A percentile compares a stretch with the other conserved stretches of the same genome.
These are phyloP conservation scores for Maniola hyperantus DNA, from an alignment of 2,888 invertebrate genomes.

Conservation along the genomic window DNA sequence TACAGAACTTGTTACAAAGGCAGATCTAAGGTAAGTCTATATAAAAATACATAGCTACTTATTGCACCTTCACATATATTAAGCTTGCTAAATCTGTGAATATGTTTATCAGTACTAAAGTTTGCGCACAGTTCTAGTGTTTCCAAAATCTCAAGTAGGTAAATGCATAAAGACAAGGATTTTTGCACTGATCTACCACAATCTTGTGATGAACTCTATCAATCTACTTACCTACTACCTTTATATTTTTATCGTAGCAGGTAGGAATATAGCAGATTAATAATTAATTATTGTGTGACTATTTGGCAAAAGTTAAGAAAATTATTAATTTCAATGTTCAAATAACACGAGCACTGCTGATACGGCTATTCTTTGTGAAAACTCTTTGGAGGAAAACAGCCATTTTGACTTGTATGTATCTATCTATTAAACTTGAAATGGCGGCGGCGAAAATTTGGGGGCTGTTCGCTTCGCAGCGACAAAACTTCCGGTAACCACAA, in stretches of 20 bases:
- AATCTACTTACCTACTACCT: background rate
- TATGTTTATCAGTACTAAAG: background rate
- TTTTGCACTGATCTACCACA: background rate
- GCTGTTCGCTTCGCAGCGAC: slow-evolving; percentile 81
- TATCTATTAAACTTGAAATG: slow-evolving; percentile 58
- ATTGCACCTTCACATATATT: slow-evolving; percentile 9
- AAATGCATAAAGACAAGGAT: background rate
- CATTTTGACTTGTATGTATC: slow-evolving; percentile 55
- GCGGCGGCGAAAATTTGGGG: slow-evolving; percentile 83
- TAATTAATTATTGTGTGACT: too few species aligned
- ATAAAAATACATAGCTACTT: background rate
- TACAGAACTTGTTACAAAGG: background rate
- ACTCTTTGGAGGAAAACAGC: slow-evolving; percentile 60
- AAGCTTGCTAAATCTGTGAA: slow-evolving; percentile 11
- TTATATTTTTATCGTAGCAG: background rate
- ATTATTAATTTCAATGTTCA: slow-evolving; percentile 18
- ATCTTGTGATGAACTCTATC: background rate
- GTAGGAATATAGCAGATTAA: background rate
- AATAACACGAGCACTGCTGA: slow-evolving; percentile 37
- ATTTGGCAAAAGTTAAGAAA: too few species aligned
- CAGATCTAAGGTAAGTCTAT: slow-evolving; percentile 19
- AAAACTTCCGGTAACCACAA: slow-evolving; percentile 64
- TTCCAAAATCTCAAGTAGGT: background rate
- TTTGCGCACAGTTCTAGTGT: background rate
- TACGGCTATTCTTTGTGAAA: slow-evolving; percentile 30